Base-by-base conservation (phyloP, 2,797 vertebrate species). In the Platalea minor region DNA sequence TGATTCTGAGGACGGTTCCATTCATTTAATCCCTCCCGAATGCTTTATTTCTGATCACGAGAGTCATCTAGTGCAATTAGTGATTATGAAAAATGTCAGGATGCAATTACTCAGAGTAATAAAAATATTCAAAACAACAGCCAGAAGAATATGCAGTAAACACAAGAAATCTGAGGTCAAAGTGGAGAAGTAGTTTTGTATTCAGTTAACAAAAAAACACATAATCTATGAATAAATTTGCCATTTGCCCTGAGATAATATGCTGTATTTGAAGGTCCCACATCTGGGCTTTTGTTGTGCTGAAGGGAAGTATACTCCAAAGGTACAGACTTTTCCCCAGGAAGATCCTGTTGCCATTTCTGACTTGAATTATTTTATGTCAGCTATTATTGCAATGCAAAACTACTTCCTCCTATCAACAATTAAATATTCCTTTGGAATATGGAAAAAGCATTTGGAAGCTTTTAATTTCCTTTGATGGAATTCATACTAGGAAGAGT, bases 81-180 rank as follows among this genome's bases (percentile, higher is more conserved):
- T 79, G 87, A 91, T 97, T 98, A 96, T 96, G 89, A 96, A 97
- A 97, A 97, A 97, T 97, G 78, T 97, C 97, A 98, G 86, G 81
- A 90, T 93, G 73, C 73, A 95, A 94, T 97, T 96, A 97, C 94
- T 98, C 91, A 85, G 91, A 91, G 94, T 90, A 80, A 95, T 95
- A 97, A 96, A 97, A 97, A 96, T 96, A 93, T 65, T 96, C 86
- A 96, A 96, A 97, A 68, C 81, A 97, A 94, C 60, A 92, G 70
- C 51, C 91, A 95, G 77, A 81, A 95, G 69, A 96, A 91, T 64
- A 81, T 41, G 54, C 84, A 90, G 73, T 87, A 87, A 96, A 87
- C 37, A 85, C 14, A 72, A 94, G 37, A 80, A 94, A 87, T 75
- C 59, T 86, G 78, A 88, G 93, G 85, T 61, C 79, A 86, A 75